Base-by-base conservation (phyloP, 2,113 vertebrate genomes). In the Centropus bengalensis region DNA sequence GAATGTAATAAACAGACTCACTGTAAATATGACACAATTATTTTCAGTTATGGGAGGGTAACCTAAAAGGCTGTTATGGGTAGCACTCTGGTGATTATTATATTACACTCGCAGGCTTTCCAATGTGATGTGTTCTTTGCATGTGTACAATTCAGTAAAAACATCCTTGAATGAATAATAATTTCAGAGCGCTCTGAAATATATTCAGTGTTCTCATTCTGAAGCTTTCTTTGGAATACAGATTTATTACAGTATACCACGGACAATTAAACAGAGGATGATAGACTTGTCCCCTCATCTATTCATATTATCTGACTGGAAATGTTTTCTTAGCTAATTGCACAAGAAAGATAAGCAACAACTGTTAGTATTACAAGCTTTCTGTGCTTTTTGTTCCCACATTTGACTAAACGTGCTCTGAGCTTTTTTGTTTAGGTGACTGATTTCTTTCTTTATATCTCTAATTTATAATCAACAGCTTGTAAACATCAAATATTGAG, bases 191-290 rank as follows among this genome's bases (percentile, higher is more conserved):
- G 42, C 69, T 59, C 45, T 27, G 71, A 81, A 88, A 93, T 81
- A 86, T 11, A 63, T 62, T 74, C 36, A 18, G 24, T 80, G 70
- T 69, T 96, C 45, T 93, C 51, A 83, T 91, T 94, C 59, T 42
- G 70, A 86, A 77, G 42, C n/a, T 73, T 80, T 80, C 19, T 22
- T 74, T 69, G 42, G 51, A 82, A 91, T 83, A 63, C 28, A 90
- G 80, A 96, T 94, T 93, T 88, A 95, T 91, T 91, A 59, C 55
- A 88, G 83, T 90, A 59, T n/a, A 73, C 28, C 45, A 95, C 0
- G 17, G 79, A 67, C 92, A 95, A 96, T 93, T 96, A 94, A 94
- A 90, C 82, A 47, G 10, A 55, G 75, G 33, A 91, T 81, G 92
- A 80, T 77, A 86, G 55, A 32, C 38, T 93, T 86, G 38, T 95